These are phyloP conservation scores for Cephus pygmeus DNA, from an alignment of 2,888 invertebrate genomes.

Conservation along the genomic window DNA sequence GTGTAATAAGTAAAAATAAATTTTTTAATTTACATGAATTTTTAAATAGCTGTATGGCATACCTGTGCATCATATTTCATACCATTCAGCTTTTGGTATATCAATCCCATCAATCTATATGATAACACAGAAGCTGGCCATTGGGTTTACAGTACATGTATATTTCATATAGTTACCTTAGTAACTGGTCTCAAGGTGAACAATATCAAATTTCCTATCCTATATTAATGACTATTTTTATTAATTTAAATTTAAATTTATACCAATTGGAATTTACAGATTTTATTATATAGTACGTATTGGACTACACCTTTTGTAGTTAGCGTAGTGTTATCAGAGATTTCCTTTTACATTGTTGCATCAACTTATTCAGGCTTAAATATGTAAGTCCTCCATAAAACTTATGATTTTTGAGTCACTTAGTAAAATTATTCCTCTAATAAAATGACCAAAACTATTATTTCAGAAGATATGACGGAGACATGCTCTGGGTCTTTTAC, in stretches of 20 bases:
- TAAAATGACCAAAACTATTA: conserved; percentile 9
- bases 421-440: background rate
- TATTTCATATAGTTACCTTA: conserved; percentile 53
- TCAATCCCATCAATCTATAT: conserved; percentile 67
- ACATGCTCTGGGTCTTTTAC: conserved; percentile 72
- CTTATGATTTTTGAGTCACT: background rate
- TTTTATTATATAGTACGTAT: conserved; percentile 68
- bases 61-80: conserved; percentile 73
- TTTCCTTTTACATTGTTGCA: conserved; percentile 70
- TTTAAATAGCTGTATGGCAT: conserved; percentile 72
- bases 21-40: conserved; percentile 9
- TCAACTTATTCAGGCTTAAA: conserved; percentile 70
- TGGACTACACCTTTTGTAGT: conserved; percentile 73
- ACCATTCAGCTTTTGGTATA: conserved; percentile 64
- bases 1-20: conserved; percentile 8
- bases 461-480: conserved; percentile 67
- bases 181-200: conserved; percentile 53
- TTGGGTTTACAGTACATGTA: conserved; percentile 62
- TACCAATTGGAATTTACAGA: conserved; percentile 39
- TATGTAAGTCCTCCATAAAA: conserved; percentile 68
- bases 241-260: background rate
- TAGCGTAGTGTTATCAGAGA: conserved; percentile 69
- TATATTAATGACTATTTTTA: background rate
- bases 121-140: conserved; percentile 70
- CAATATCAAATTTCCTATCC: background rate